These are phyloP conservation scores for Tychaedon coryphoeus DNA, from an alignment of 2,113 vertebrate species.

Conservation along the genomic window DNA sequence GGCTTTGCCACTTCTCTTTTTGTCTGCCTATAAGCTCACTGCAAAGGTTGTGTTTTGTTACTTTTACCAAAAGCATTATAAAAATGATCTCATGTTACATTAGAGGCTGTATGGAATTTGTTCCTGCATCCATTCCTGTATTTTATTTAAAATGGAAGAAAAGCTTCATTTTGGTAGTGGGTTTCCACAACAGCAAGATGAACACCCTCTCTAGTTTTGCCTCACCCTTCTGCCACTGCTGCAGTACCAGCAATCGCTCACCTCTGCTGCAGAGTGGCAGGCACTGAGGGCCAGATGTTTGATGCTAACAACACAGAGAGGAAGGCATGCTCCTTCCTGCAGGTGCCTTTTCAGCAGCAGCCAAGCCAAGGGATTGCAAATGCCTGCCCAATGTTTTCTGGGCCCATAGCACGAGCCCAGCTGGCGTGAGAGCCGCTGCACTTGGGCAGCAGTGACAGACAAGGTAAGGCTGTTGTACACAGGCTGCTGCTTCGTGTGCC, in stretches of 20 bases:
- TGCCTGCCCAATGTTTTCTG: background rate
- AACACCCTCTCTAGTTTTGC: background rate
- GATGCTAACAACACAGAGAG: background rate
- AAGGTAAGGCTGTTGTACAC: constrained; percentile 40
- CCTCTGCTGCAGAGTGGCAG: background rate
- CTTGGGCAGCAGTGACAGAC: constrained; percentile 7
- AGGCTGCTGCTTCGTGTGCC: background rate
- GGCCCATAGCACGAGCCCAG: background rate
- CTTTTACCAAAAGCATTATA: background rate
- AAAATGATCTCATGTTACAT: rapidly evolving
- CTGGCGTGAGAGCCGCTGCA: constrained; percentile 23
- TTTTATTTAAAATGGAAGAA: background rate
- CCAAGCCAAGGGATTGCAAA: constrained; percentile 38
- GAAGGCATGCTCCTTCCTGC: constrained; percentile 24
- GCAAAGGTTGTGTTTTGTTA: background rate
- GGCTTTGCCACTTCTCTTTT: background rate
- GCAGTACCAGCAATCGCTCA: background rate
- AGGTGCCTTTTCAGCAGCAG: constrained; percentile 21
- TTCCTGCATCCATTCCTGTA: background rate
- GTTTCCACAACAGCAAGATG: background rate
- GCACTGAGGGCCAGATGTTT: background rate
- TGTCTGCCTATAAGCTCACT: background rate
- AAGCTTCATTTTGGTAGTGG: background rate
- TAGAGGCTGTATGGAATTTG: background rate
- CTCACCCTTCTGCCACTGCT: background rate